Evolutionary conservation across 1,140 invertebrate genomes (phyloP), one percentile per base, ranked within the genome.

Genomic region (Neoseiulus cucumeris): DNA sequence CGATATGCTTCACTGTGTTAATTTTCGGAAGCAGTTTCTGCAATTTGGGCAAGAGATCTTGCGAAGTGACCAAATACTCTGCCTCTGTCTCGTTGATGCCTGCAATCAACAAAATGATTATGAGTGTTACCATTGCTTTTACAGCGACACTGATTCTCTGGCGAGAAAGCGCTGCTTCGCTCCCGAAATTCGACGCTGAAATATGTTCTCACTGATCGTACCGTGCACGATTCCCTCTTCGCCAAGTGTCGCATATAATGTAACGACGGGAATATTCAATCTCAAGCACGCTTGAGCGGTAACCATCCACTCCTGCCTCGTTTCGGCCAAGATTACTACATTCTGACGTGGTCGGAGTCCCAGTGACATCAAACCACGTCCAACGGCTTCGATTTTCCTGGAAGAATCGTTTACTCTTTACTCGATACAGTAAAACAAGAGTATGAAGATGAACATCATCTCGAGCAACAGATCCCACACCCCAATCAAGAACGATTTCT

Each of bases 241-340:
- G 5, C 93, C 93, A 0, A 98, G 80, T 0, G 93, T 98, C 0
- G 94, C 88, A 74, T 98, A 98, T 67, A 98, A 84, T 0, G 94
- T 98, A 0, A 95, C 91, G 68, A 98, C 86, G 80, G 79, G 51
- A 59, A 59, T 59, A 25, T 59, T 59, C 25, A 59, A 33, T 17
- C 51, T 25, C 25, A 59, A 33, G 9, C 51, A 59, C 1, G 51
- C 86, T 80, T 69, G 87, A 83, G 91, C 87, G 0, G 90, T 85
- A 42, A 96, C 83, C 82, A 98, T 86, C 93, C 94, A 99, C 79
- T 98, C 93, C 25, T n/a, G 9, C 22, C 45, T 80, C 0, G 94
- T 98, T 79, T 99, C 95, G 0, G 93, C 89, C 77, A 96, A 97
- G 70, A 99, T 87, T n/a, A 90, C 87, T 67, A 98, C 77, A 70